phyloP scores from a whole-genome alignment of 2,888 invertebrate species.

The Eupeodes latifasciatus region DNA sequence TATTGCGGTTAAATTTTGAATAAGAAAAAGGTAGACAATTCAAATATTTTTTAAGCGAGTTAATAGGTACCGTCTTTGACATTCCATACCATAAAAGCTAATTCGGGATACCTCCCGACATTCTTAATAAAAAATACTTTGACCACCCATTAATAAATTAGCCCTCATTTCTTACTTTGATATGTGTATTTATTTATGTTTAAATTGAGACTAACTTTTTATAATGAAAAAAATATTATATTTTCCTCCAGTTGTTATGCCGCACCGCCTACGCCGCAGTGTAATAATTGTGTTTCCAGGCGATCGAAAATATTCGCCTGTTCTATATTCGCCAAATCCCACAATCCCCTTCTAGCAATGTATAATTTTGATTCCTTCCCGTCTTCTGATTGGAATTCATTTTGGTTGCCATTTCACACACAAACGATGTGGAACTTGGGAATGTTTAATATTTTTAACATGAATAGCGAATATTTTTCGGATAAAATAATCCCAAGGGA shows the following conservation, averaged over 20 bases:
- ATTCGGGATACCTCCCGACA: no score
- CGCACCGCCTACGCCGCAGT: neutral
- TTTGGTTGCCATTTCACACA: constrained; percentile 45
- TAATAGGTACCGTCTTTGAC: no score
- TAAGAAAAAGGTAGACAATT: no score
- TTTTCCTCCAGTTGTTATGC: neutral
- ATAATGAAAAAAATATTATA: neutral
- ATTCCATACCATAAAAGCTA: no score
- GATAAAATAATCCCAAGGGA: constrained; percentile 68
- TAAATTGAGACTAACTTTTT: neutral
- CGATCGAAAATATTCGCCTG: neutral
- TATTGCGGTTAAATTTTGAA: no score
- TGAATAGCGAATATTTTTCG: constrained; percentile 67
- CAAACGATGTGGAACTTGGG: constrained; percentile 39
- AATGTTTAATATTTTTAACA: constrained; percentile 70
- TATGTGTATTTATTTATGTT: neutral
- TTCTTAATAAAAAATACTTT: no score
- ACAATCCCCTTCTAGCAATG: constrained; percentile 5
- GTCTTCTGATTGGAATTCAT: constrained; percentile 45
- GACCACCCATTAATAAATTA: no score
- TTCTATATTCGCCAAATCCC: constrained; percentile 5
- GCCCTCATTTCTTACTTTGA: no score
- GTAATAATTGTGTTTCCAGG: neutral
- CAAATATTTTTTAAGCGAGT: no score
- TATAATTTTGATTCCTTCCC: constrained; percentile 11